Conservation (phyloP, 2,113 vertebrate genomes). For the Phasianus colchicus region DNA sequence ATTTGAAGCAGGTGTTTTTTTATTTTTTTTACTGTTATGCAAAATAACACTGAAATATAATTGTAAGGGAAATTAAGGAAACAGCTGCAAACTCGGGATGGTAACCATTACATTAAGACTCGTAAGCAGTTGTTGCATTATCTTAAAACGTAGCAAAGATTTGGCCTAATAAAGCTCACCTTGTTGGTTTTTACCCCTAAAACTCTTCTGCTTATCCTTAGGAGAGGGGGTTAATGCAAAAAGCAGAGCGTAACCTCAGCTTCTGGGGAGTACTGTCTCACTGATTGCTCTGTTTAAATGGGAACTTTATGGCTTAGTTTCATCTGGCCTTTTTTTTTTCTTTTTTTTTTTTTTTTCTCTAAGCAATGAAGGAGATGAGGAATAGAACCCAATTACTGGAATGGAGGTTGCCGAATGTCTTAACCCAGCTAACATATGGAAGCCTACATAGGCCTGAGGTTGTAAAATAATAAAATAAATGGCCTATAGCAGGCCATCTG, state of each 20-base stretch:
- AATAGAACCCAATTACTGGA: conserved; percentile 36
- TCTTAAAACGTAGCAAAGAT: background rate
- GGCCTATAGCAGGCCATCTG: conserved; percentile 82
- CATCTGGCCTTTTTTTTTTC: background rate
- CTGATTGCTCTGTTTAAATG: background rate
- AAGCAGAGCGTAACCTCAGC: background rate
- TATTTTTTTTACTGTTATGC: conserved; percentile 78
- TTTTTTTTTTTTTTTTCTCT: background rate
- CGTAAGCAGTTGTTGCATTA: conserved; percentile 61
- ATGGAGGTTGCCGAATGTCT: conserved; percentile 63
- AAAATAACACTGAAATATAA: conserved; percentile 84
- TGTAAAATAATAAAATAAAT: conserved; percentile 85
- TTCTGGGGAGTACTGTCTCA: background rate
- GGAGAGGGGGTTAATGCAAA: background rate
- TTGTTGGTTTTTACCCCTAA: background rate
- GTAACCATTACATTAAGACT: conserved; percentile 61
- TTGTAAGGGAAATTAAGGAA: conserved; percentile 80
- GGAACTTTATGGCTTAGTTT: background rate
- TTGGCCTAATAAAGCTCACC: conserved; percentile 48
- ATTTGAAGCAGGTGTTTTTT: conserved; percentile 85
- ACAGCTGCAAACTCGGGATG: conserved; percentile 81
- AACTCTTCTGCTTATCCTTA: background rate
- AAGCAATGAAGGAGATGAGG: conserved; percentile 14
- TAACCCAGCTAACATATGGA: conserved; percentile 77
- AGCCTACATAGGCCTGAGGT: conserved; percentile 68